Base-by-base conservation (phyloP, 2,797 vertebrate genomes). In the Cynodonichthys magdalenae region DNA sequence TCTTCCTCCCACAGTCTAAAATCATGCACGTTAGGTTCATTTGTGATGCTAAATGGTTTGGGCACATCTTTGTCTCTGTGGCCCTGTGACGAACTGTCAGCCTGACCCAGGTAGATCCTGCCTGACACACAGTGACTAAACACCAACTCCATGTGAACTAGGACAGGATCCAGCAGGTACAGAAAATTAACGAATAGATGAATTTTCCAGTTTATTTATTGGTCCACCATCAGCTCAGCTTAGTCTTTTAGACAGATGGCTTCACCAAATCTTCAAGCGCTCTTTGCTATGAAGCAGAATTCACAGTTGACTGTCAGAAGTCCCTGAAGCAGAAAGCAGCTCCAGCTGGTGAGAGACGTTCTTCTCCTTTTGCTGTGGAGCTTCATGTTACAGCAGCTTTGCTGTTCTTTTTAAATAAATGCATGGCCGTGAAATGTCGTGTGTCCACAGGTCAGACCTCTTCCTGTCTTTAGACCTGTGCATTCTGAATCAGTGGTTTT, bases 271-370 rank as follows among this genome's bases (percentile, higher is more conserved):
- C 28, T 20, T 18, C 42, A 57, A 45, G 41, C 44, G n/a, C 44
- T 58, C n/a, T 28, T 18, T 58, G 42, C 28, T 31, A 19, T 31
- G 42, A 31, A n/a, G 41, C 42, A 53, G 15, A 46, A 63, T 36
- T 46, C 18, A 17, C 9, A 46, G 42, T 15, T 46, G 34, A 59
- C n/a, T 42, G 48, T 52, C 28, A 47, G 19, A 19, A 52, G 15
- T 53, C 49, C 36, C 41, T 2, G n/a, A 62, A 14, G 59, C 28
- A 24, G 41, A 49, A 50, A 50, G 54, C 20, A 65, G 19, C 34
- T n/a, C 45, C 46, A 50, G 39, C 50, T 45, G 60, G 24, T 64
- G 49, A 18, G 15, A 56, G 42, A 9, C 11, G 20, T 46, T 56
- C 24, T 36, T 19, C 18, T 63, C 41, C n/a, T 53, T 45, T 18